Conservation (phyloP, 92 coral and sea anemone genomes). For the Epizoanthus illoricatus region DNA sequence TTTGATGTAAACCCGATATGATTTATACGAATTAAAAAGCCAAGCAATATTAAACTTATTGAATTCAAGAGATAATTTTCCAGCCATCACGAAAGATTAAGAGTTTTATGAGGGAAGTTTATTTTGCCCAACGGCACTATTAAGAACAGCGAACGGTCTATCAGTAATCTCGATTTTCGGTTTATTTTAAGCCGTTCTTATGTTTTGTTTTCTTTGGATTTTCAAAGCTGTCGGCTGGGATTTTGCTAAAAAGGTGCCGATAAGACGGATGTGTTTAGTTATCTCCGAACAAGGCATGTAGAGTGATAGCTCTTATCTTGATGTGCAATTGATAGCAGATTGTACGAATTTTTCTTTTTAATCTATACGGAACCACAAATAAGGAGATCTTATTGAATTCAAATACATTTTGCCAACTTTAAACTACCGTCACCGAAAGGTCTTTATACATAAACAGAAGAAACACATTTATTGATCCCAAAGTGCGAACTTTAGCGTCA, state of each 20-base stretch:
- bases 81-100: conserved; percentile 34
- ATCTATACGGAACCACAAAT: conserved; percentile 20
- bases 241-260: conserved; percentile 50
- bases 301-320: conserved; percentile 27
- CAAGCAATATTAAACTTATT: conserved; percentile 20
- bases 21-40: not conserved
- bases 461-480: too few species aligned
- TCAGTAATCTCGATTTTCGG: not conserved
- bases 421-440: too few species aligned
- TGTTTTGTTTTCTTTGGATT: conserved; percentile 8
- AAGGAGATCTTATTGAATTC: not conserved
- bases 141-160: not conserved
- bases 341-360: conserved; percentile 35
- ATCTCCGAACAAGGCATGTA: conserved; percentile 22
- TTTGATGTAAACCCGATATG: conserved; percentile 15
- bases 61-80: conserved; percentile 17
- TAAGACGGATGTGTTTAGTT: conserved; percentile 30
- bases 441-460: too few species aligned
- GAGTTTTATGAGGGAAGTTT: conserved; percentile 6
- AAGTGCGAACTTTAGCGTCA: too few species aligned
- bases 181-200: conserved; percentile 1
- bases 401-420: not conserved
- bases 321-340: conserved; percentile 37
- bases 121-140: conserved; percentile 6
- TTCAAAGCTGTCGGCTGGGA: conserved; percentile 22